Percentiles rank a stretch among this genome's conserved stretches.
Conservation (phyloP, 2,797 vertebrate species). For the Platalea minor region DNA sequence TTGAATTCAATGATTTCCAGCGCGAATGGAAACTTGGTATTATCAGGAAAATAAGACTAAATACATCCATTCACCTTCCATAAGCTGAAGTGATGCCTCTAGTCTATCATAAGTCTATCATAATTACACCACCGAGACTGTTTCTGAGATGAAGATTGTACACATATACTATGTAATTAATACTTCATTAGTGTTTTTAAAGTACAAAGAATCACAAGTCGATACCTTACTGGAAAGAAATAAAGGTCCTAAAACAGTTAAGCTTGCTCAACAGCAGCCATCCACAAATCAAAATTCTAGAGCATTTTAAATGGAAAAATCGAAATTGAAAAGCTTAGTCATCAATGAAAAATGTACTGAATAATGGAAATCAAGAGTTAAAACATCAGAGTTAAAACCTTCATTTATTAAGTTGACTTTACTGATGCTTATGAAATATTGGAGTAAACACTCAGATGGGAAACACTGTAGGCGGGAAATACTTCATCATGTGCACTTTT, state of each 20-base stretch:
- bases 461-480: background rate
- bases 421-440: background rate
- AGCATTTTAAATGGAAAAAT: background rate
- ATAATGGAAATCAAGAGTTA: background rate
- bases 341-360: background rate
- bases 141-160: background rate
- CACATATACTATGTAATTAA: background rate
- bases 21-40: background rate
- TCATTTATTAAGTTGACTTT: background rate
- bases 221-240: background rate
- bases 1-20: background rate
- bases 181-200: background rate
- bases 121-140: background rate
- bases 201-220: background rate
- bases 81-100: background rate
- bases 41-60: background rate
- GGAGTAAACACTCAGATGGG: background rate
- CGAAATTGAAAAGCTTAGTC: background rate
- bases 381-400: background rate
- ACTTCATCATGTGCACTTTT: background rate
- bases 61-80: background rate
- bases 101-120: background rate
- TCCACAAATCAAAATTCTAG: background rate
- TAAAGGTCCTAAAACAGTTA: background rate
- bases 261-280: background rate